Base-by-base conservation (phyloP, 2,888 invertebrate species). In the Caenorhabditis japonica region DNA sequence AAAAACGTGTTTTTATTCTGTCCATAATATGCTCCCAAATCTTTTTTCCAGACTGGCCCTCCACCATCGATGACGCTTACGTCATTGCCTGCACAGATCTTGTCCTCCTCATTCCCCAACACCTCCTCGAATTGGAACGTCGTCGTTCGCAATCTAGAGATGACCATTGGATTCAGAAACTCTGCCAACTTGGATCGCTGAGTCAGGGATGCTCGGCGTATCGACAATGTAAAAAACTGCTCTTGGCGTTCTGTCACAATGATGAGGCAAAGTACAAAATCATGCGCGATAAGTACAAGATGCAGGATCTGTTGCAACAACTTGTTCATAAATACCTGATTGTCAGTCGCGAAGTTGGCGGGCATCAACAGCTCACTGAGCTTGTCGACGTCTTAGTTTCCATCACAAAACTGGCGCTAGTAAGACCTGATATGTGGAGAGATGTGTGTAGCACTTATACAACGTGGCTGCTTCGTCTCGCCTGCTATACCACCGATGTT, bases 331-430 rank as follows among this genome's bases (percentile, higher is more conserved):
- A 75, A 34, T 77, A 75, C 43, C 13, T 59, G 39, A 10, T 34
- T 4, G 72, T 59, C 10, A 64, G 53, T 12, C 27, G 25, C 4
- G 27, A 72, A 15, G 36, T 60, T 33, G 73, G 66, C 21, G 61
- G 73, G n/a, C 77, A 81, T 53, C 74, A 77, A 39, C 76, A 79
- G 44, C 41, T 80, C 13, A 80, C 80, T 0, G 76, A 77, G 8
- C 74, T 80, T 30, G 76, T 81, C 23, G 80, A 81, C 41, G 59
- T 79, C 10, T 68, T 78, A n/a, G 59, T 33, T 0, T 41, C 52
- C 15, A 52, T 81, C 19, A 53, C 55, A 0, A 52, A 61, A 7
- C 51, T 75, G 38, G 79, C 79, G 3, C 23, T 46, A 17, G 19
- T 33, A 5, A 13, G 76, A 17, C 75, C 74, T 8, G 60, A 59